These are phyloP conservation scores for Capromys pilorides DNA, from an alignment of 2,797 vertebrate species.

Conservation along the genomic window DNA sequence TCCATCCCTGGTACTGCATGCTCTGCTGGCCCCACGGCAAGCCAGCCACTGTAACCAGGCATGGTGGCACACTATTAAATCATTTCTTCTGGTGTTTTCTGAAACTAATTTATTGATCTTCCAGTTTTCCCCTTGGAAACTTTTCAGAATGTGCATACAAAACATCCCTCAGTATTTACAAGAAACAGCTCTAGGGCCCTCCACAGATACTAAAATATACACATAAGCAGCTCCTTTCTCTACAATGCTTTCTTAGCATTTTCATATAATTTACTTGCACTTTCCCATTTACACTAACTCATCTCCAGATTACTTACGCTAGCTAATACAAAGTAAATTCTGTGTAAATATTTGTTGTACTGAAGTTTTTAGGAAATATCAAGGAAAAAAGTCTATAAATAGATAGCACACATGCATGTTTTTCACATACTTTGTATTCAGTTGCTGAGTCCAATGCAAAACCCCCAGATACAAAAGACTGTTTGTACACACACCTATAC, in stretches of 20 bases:
- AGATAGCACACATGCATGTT: not conserved
- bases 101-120: not conserved
- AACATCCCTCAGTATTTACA: not conserved
- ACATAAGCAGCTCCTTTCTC: not conserved
- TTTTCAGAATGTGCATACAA: not conserved
- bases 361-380: not conserved
- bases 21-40: too few relatives aligned
- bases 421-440: not conserved
- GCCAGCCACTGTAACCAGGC: too few relatives aligned
- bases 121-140: not conserved
- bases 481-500: not conserved
- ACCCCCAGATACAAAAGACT: not conserved
- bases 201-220: not conserved
- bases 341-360: not conserved
- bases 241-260: not conserved
- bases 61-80: not conserved
- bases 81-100: conserved; percentile 42
- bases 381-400: not conserved
- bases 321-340: not conserved
- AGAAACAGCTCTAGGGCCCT: not conserved
- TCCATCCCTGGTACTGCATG: too few relatives aligned
- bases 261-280: not conserved
- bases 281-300: not conserved
- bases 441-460: not conserved
- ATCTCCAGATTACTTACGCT: not conserved